Conservation (phyloP, 2,888 invertebrate genomes). For the Lithophane socia region DNA sequence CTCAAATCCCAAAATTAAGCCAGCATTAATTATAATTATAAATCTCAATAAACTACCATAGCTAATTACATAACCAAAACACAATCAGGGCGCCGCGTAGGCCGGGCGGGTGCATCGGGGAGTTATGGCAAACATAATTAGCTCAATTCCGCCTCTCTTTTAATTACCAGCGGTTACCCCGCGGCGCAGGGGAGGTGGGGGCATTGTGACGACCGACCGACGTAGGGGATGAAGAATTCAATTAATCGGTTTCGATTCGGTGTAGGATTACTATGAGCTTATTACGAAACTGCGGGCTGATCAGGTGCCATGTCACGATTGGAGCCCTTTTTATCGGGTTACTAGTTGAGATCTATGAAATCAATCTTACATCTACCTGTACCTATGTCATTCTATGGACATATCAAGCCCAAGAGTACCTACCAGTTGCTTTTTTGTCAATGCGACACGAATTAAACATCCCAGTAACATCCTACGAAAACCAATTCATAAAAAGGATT, state of each 20-base stretch:
- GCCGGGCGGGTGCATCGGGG: constrained; percentile 61
- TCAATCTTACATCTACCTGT: background rate
- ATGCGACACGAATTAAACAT: background rate
- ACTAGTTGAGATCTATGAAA: background rate
- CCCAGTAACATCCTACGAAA: background rate
- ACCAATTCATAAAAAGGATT: background rate
- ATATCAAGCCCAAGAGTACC: too few species aligned
- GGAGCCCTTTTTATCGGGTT: background rate
- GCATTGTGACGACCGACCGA: constrained; percentile 40
- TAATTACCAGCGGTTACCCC: constrained; percentile 70
- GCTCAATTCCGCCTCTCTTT: constrained; percentile 76
- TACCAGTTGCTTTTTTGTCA: background rate
- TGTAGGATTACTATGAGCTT: constrained; percentile 9
- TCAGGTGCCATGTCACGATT: background rate
- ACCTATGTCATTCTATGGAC: background rate
- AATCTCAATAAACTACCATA: constrained; percentile 50
- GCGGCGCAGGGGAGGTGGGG: constrained; percentile 31
- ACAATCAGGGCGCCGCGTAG: constrained; percentile 61
- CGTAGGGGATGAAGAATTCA: constrained; percentile 57
- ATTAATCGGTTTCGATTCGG: constrained; percentile 45
- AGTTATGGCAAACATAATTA: constrained; percentile 77
- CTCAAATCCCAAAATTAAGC: constrained; percentile 9
- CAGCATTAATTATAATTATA: constrained; percentile 56
- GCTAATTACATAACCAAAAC: constrained; percentile 67
- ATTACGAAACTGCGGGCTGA: background rate